Evolutionary conservation across 2,888 invertebrate species (phyloP).

Genomic region (Scaptomyza tumidula): DNA sequence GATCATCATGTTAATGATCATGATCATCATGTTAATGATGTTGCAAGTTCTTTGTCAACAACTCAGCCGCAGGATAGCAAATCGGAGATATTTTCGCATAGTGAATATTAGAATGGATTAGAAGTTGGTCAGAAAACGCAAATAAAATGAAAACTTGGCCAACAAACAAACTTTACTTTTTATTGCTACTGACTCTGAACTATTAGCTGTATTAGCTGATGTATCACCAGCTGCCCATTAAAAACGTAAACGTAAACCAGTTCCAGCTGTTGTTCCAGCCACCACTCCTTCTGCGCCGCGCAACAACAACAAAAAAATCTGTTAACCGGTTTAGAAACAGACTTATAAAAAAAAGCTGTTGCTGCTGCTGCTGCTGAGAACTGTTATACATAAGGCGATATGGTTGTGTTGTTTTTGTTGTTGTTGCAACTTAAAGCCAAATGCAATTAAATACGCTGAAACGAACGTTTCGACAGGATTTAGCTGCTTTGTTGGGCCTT

Average conservation of each 20-base stretch:
- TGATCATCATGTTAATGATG: too few species aligned
- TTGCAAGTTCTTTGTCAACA: too few species aligned
- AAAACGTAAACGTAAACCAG: slow-evolving; percentile 58
- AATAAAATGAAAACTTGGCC: slow-evolving; percentile 39
- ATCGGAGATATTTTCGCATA: too few species aligned
- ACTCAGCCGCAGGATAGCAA: too few species aligned
- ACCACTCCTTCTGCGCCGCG: neutral
- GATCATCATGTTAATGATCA: slow-evolving; percentile 6
- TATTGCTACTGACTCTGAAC: slow-evolving; percentile 1
- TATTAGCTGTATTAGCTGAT: slow-evolving; percentile 32
- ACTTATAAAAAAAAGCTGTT: slow-evolving; percentile 41
- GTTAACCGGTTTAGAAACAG: slow-evolving; percentile 64
- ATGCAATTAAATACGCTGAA: slow-evolving; percentile 55
- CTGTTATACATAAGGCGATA: slow-evolving; percentile 46
- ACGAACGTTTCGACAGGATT: slow-evolving; percentile 15
- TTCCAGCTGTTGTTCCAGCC: slow-evolving; percentile 33
- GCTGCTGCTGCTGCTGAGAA: slow-evolving; percentile 36
- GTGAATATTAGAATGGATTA: too few species aligned
- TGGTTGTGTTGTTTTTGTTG: slow-evolving; percentile 9
- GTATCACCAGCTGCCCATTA: slow-evolving; percentile 65
- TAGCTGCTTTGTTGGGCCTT: slow-evolving; percentile 11
- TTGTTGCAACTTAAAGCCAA: slow-evolving; percentile 34
- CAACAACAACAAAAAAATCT: slow-evolving; percentile 40
- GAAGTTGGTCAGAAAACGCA: too few species aligned
- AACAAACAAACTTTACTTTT: slow-evolving; percentile 39